Evolutionary conservation across 2,797 vertebrate species (phyloP), one percentile per base, ranked within the genome.

Genomic region (Lagocephalus sceleratus): DNA sequence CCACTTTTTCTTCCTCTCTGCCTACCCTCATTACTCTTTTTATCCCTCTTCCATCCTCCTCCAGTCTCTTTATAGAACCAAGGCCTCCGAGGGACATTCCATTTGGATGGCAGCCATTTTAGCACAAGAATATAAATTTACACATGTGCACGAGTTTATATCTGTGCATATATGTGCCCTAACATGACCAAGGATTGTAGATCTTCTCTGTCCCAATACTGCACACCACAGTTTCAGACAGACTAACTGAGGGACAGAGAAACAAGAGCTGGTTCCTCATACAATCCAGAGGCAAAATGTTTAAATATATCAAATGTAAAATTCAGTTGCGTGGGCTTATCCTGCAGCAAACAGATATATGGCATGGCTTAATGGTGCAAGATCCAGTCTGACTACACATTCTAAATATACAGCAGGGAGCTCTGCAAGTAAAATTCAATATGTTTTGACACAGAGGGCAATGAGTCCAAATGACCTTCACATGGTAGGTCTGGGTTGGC

Each of bases 81-180:
- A 80, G 75, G 79, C 81, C 85, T 86, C 79, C 19, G 43, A 84
- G 84, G 85, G 79, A 85, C 84, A 79, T 75, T 85, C 67, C 66
- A 72, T 80, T 88, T 89, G 87, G 83, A 89, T n/a, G 56, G 82
- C 76, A 79, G 84, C 85, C 86, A 87, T 86, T 71, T 83, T 80
- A 79, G 77, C 66, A 76, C 67, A 79, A 79, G 73, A 86, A 78
- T 74, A 72, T 83, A 78, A 71, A 82, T 81, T 78, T 79, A 79
- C 79, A 79, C 75, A 78, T 46, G 58, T 55, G 47, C 44, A 35
- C 47, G 58, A 55, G 53, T 64, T 41, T 58, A 47, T 47, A 23
- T 68, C 15, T 26, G 42, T 63, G 71, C 58, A 67, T 75, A 67
- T 75, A 62, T 8, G 44, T 57, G 65, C 48, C 22, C 51, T 67